Conservation (phyloP, 2,113 vertebrate genomes). For the Zonotrichia leucophrys region DNA sequence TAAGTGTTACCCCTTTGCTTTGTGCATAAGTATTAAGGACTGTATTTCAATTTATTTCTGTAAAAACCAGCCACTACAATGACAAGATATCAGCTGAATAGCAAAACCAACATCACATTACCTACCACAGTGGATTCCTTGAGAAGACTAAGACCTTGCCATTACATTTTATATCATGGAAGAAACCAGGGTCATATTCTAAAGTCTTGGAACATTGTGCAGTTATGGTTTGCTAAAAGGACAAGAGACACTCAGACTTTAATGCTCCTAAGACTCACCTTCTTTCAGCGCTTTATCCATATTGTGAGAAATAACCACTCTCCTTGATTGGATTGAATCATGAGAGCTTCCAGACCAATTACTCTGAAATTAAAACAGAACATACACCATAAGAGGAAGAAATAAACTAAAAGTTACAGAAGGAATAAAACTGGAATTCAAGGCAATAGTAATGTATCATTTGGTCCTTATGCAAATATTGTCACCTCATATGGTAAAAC, state of each 20-base stretch:
- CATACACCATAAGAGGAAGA: neutral
- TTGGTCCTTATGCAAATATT: neutral
- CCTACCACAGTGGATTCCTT: neutral
- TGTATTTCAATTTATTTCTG: neutral
- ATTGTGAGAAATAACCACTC: conserved; percentile 94
- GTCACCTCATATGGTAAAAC: neutral
- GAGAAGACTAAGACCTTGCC: neutral
- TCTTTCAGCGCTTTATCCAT: conserved; percentile 96
- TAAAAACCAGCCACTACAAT: neutral
- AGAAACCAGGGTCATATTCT: neutral
- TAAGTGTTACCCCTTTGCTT: neutral
- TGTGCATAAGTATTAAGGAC: neutral
- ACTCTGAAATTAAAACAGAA: conserved; percentile 74
- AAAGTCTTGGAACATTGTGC: neutral
- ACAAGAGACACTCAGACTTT: neutral
- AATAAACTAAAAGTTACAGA: conserved; percentile 8
- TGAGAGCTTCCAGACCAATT: conserved; percentile 74
- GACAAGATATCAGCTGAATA: neutral
- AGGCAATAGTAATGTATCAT: neutral
- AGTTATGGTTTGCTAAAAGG: neutral
- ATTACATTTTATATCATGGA: neutral
- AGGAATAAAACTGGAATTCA: neutral
- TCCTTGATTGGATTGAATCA: conserved; percentile 83
- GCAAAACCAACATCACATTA: neutral
- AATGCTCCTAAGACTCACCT: conserved; percentile 77